Base-by-base conservation (phyloP, 2,113 vertebrate genomes). In the Indicator maculatus region DNA sequence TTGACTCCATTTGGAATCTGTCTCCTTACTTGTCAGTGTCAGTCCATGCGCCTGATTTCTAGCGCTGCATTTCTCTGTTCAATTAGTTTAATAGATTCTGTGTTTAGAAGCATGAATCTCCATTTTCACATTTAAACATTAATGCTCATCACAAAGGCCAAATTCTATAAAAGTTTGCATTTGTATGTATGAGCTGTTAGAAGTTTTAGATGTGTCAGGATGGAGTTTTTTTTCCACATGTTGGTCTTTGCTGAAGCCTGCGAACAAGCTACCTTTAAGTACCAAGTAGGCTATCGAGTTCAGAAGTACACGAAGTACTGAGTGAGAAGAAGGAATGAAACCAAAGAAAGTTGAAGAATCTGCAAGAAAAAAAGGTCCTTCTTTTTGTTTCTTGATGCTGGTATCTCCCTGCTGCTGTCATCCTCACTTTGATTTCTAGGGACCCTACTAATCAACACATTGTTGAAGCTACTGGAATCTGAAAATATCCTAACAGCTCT, bases 81-180 rank as follows among this genome's bases (percentile, higher is more conserved):
- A 66, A 4, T 16, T 63, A 13, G 11, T 45, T 65, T 93, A 59
- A 59, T 58, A 38, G 44, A 38, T 45, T 64, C 45, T 52, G 2
- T 73, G 28, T 58, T 70, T 80, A 77, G 44, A 79, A 70, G 39
- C 36, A 78, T 55, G 18, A 6, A 12, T 73, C 30, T 90, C 20
- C 1, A 1, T 9, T 82, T 95, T 18, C 30, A 27, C 0, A 0
- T 85, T 38, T 64, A 89, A 16, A n/a, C 2, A 19, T 44, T 56
- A 77, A 28, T 56, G 33, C 12, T 83, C 17, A 50, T 41, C 19
- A 26, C 16, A 33, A 83, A n/a, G 17, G 56, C 27, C 21, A 36
- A 26, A 31, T 66, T 52, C 44, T 73, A 2, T 50, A 21, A 27
- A 26, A 31, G 6, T 16, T 9, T 71, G 0, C 64, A 47, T 55